A percentile compares a stretch with the other conserved stretches of the same genome.
Evolutionary conservation across 2,113 vertebrate species (phyloP).

Genomic region (Cavia aperea): DNA sequence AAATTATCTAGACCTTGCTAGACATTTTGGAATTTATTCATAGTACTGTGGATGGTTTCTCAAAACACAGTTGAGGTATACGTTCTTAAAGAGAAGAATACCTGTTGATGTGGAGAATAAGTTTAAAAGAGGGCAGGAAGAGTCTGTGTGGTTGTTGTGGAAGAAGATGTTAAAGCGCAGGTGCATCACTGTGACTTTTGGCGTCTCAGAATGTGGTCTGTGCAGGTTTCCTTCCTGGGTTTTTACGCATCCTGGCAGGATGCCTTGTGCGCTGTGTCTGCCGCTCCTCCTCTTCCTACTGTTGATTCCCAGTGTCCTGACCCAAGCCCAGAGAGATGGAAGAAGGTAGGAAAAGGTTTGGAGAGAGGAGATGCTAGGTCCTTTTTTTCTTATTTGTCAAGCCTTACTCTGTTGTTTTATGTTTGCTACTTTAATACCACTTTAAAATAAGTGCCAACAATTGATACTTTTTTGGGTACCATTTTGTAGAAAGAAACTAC

Average conservation of each 20-base stretch:
- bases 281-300: not conserved
- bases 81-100: constrained; percentile 20
- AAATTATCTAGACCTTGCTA: constrained; percentile 10
- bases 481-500: not conserved
- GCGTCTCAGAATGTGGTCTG: not conserved
- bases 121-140: not conserved
- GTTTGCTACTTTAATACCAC: not conserved
- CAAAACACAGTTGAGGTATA: not conserved
- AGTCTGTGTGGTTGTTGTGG: constrained; percentile 11
- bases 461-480: not conserved
- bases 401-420: not conserved
- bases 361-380: not conserved
- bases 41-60: not conserved
- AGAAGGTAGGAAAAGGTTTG: not conserved
- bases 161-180: not conserved
- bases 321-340: not conserved
- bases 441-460: not conserved
- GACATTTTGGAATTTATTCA: not conserved
- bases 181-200: not conserved
- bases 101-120: not conserved
- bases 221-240: not conserved
- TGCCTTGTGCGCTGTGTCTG: not conserved
- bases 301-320: not conserved
- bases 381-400: not conserved
- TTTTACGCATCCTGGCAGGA: not conserved